Conservation (phyloP, 2,888 invertebrate species). For the Bedellia somnulentella region DNA sequence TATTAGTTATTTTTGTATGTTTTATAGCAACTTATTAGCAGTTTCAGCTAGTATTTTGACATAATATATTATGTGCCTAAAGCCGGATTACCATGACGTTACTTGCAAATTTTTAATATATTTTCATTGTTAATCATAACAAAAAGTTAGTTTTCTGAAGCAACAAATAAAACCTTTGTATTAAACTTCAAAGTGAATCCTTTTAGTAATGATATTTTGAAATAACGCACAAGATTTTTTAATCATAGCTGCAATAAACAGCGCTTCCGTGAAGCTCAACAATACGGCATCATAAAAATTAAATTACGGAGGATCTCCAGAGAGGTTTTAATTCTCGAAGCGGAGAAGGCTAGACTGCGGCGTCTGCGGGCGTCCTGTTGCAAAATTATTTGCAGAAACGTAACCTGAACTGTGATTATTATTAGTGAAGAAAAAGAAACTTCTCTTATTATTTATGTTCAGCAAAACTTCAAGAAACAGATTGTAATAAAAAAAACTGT, state of each 20-base stretch:
- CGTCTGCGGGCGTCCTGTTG: constrained; percentile 20
- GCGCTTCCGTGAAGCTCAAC: constrained; percentile 26
- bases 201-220: too few species aligned
- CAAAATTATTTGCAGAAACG: constrained; percentile 30
- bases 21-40: too few species aligned
- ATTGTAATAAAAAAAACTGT: not conserved
- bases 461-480: not conserved
- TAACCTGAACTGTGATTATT: too few species aligned
- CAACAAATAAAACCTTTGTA: too few species aligned
- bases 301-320: constrained; percentile 41
- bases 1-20: too few species aligned
- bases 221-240: constrained; percentile 13
- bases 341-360: constrained; percentile 22
- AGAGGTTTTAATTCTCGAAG: constrained; percentile 42
- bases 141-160: too few species aligned
- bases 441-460: not conserved
- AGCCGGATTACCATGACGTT: too few species aligned
- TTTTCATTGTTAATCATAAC: too few species aligned
- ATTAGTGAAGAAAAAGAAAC: not conserved
- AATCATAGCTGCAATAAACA: constrained; percentile 30
- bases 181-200: too few species aligned
- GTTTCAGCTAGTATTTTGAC: too few species aligned
- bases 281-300: constrained; percentile 47
- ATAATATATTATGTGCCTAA: too few species aligned
- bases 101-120: too few species aligned